A percentile compares a stretch with the other conserved stretches of the same genome.
Evolutionary conservation across 2,113 vertebrate genomes (phyloP).

Genomic region (Pseudorasbora parva): DNA sequence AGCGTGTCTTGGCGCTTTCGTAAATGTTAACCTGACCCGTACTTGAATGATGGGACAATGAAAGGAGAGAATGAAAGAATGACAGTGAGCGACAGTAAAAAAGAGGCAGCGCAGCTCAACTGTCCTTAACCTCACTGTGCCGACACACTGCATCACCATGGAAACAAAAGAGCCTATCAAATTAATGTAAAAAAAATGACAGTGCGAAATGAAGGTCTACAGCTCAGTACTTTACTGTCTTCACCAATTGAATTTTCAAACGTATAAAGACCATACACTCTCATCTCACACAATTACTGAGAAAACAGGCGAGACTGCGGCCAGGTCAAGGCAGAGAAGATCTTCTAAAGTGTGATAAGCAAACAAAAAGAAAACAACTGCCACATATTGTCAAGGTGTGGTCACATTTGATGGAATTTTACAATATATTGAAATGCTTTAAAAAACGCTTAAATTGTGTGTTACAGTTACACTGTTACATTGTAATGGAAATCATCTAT

Average conservation of each 20-base stretch:
- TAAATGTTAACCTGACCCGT: conserved; percentile 22
- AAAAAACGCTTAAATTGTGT: too few relatives aligned
- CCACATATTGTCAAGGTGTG: background rate
- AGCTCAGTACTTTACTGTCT: background rate
- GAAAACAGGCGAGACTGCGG: background rate
- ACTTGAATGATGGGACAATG: background rate
- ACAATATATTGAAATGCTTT: too few relatives aligned
- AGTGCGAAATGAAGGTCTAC: background rate
- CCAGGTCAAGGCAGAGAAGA: background rate
- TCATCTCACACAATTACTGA: background rate
- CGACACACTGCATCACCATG: conserved; percentile 19
- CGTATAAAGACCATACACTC: background rate
- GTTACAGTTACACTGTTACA: background rate
- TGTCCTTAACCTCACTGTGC: conserved; percentile 8
- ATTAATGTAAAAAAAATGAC: conserved; percentile 12
- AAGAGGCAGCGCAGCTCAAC: conserved; percentile 7
- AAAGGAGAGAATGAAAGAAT: conserved; percentile 21
- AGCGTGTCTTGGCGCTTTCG: background rate
- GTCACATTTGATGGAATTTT: background rate
- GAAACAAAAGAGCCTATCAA: conserved; percentile 40
- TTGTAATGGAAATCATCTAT: background rate
- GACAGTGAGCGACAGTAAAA: background rate
- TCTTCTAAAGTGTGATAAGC: background rate
- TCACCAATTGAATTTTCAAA: background rate
- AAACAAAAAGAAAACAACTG: background rate